Evolutionary conservation across 2,888 invertebrate genomes (phyloP).

Genomic region (Lampropteryx suffumata): DNA sequence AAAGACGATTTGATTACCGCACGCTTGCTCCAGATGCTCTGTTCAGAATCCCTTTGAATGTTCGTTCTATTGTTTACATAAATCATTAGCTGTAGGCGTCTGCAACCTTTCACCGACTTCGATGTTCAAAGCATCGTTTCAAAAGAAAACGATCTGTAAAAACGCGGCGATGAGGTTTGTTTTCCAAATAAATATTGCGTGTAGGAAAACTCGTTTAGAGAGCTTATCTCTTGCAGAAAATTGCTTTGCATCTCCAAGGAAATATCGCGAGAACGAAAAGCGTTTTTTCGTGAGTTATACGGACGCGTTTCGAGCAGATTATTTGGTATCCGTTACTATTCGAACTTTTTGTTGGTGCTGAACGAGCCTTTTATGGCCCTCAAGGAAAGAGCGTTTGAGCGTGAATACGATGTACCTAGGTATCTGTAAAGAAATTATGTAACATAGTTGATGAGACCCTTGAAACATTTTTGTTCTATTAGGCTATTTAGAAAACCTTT

Average conservation of each 20-base stretch:
- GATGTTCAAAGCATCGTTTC: slow-evolving; percentile 30
- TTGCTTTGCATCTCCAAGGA: slow-evolving; percentile 79
- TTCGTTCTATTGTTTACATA: slow-evolving; percentile 39
- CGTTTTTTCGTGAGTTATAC: slow-evolving; percentile 63
- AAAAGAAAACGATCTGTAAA: slow-evolving; percentile 35
- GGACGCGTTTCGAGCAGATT: slow-evolving; percentile 54
- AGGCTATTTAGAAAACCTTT: not conserved
- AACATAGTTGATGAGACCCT: too few relatives aligned
- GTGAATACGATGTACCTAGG: not conserved
- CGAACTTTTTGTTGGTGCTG: slow-evolving; percentile 22
- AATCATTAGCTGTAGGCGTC: slow-evolving; percentile 36
- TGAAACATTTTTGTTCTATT: too few relatives aligned
- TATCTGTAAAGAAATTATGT: too few relatives aligned
- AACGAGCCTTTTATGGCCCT: slow-evolving; percentile 26
- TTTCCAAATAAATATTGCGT: slow-evolving; percentile 57
- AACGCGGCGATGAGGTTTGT: slow-evolving; percentile 42
- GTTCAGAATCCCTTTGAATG: slow-evolving; percentile 44
- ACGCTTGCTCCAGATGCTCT: slow-evolving; percentile 56
- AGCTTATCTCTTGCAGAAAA: slow-evolving; percentile 76
- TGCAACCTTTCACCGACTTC: slow-evolving; percentile 32
- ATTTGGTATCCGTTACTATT: slow-evolving; percentile 27
- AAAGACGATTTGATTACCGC: slow-evolving; percentile 44
- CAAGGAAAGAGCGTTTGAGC: slow-evolving; percentile 13
- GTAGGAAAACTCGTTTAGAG: slow-evolving; percentile 64
- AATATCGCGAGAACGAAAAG: slow-evolving; percentile 67